Evolutionary conservation across 2,888 invertebrate genomes (phyloP), one percentile per base, ranked within the genome.

Genomic region (Eupithecia inturbata): DNA sequence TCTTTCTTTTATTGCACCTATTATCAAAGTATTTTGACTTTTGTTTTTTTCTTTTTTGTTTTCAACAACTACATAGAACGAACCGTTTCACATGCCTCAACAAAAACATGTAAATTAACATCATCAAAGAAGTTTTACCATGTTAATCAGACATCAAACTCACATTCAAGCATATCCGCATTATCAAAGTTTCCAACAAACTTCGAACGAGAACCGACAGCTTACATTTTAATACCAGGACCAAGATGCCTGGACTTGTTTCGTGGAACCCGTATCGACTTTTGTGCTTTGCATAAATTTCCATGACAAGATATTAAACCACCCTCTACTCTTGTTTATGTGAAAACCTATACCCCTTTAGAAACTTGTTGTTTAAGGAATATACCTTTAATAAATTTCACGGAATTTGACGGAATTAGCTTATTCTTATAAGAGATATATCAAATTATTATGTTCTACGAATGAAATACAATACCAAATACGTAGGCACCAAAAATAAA

Each of bases 221-320:
- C 78, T 80, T 78, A 77, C 75, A 74, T 33, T 67, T 68, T 79
- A 62, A 74, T 68, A 71, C 49, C 33, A 28, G 57, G 22, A 57
- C 80, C 77, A 84, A 86, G 83, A 84, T 83, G 84, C 49, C 81
- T 85, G 79, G 81, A 79, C 85, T 81, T 82, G 86, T 86, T 85
- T 82, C 84, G 86, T 86, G 87, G 87, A 89, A 88, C 87, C 80
- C 84, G 88, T 91, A 93, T 92, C 92, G 91, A 92, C 90, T 90
- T 90, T 88, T 87, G 87, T 86, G 88, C 88, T 93, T 92, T 91
- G 89, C 92, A 93, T 93, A 93, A 90, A 93, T 93, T 93, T 93
- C 88, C 92, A 93, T 93, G 84, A 84, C 83, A 89, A 90, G 85
- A 89, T 88, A 83, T 86, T 67, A 72, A 69, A 85, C 83, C 75